Evolutionary conservation across 1,140 invertebrate genomes (phyloP).

Genomic region (Drosophila trapezifrons): DNA sequence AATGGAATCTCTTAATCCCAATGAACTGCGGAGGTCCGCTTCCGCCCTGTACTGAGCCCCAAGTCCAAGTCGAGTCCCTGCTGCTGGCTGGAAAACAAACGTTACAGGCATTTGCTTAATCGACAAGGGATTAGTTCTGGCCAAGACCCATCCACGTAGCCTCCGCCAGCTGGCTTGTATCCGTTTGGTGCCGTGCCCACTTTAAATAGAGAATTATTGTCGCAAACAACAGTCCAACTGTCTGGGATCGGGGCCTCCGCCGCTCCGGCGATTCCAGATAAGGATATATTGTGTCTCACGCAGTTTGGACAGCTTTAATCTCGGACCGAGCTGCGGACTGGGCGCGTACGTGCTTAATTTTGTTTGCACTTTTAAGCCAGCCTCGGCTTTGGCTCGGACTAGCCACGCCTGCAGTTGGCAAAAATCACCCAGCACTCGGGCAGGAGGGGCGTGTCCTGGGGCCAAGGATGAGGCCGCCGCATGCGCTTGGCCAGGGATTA

Average conservation of each 20-base stretch:
- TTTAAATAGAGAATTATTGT: constrained; percentile 84
- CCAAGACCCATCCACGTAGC: constrained; percentile 49
- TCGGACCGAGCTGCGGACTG: constrained; percentile 58
- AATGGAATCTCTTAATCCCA: constrained; percentile 81
- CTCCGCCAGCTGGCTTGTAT: constrained; percentile 50
- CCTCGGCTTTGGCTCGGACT: constrained; percentile 33
- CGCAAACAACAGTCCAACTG: constrained; percentile 64
- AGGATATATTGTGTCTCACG: constrained; percentile 83
- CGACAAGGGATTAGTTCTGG: constrained; percentile 80
- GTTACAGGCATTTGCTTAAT: constrained; percentile 83
- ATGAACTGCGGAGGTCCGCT: constrained; percentile 69
- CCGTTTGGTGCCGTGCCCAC: constrained; percentile 62
- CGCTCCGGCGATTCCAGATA: constrained; percentile 50
- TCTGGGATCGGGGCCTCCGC: constrained; percentile 16
- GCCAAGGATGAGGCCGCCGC: constrained; percentile 47
- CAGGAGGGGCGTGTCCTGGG: constrained; percentile 13
- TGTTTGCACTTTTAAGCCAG: constrained; percentile 80
- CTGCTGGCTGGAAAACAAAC: constrained; percentile 67
- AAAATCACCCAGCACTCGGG: constrained; percentile 70
- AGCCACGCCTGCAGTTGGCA: constrained; percentile 75
- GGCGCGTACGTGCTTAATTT: constrained; percentile 82
- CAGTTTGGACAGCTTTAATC: constrained; percentile 82
- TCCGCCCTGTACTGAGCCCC: constrained; percentile 9
- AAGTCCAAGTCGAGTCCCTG: constrained; percentile 32
- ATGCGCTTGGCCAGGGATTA: constrained; percentile 82